Evolutionary conservation across 1,140 invertebrate genomes (phyloP), one percentile per base, ranked within the genome.

Genomic region (Caenorhabditis remanei): DNA sequence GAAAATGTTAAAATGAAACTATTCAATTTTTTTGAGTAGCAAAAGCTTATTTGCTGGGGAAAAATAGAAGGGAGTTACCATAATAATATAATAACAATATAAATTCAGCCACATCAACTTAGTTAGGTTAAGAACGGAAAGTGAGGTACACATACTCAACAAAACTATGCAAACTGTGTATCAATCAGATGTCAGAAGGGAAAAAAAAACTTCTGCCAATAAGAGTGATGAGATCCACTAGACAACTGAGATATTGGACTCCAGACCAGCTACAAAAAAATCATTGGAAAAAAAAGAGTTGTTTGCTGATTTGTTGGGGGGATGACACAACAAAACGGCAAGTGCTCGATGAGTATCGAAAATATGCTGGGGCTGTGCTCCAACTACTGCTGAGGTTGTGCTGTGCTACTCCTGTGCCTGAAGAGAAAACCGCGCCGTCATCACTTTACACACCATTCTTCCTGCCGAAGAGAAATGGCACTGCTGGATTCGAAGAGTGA

Each of bases 361-460:
- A 50, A 50, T 71, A 79, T 50, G 71, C 71, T 79, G 71, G 71
- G 40, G 19, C 19, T 71, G n/a, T n/a, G 67, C 67, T 71, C 43
- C 67, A 71, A 71, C 71, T 79, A 79, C 71, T 79, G 71, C 71
- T 50, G 71, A 50, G 71, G 46, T 79, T 79, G 71, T 53, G 67
- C 67, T 48, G 67, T 71, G 71, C 71, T 79, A 79, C 71, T 79
- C 71, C 71, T 79, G 67, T n/a, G 67, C 67, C 41, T 53, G 13
- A 11, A 19, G 71, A 79, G 53, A 46, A 79, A 79, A 79, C 71
- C 46, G 71, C 71, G 71, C 71, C 71, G 71, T 79, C 71, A 79
- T 79, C 71, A 79, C 71, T 79, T 79, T 79, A 79, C 71, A 79
- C 71, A 79, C 71, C 71, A 79, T 79, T 50, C 71, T 21, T 79